Percentiles rank a stretch among this genome's conserved stretches.
phyloP scores from a whole-genome alignment of 2,888 invertebrate genomes.

The Dilophus febrilis region DNA sequence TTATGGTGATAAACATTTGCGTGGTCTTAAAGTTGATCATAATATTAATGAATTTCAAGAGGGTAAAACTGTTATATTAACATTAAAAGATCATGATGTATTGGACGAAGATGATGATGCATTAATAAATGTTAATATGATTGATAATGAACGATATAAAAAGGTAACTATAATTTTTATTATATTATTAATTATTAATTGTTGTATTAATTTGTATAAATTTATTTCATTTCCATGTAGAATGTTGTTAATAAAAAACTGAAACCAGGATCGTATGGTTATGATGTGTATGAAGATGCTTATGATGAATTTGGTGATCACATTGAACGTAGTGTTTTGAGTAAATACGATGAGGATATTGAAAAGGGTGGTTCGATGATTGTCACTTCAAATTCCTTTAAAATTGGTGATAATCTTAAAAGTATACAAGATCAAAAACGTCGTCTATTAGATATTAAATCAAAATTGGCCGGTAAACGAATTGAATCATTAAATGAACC shows the following conservation, averaged over 20 bases:
- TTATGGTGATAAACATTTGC: slow-evolving; percentile 57
- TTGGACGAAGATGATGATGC: slow-evolving; percentile 78
- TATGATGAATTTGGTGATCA: slow-evolving; percentile 50
- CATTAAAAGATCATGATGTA: slow-evolving; percentile 82
- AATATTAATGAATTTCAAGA: slow-evolving; percentile 51
- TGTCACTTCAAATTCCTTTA: slow-evolving; percentile 54
- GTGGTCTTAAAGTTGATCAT: slow-evolving; percentile 77
- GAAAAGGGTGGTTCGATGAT: too few species aligned
- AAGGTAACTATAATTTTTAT: slow-evolving; percentile 33
- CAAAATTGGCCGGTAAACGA: slow-evolving; percentile 43
- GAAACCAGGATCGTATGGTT: slow-evolving; percentile 67
- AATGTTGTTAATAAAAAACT: slow-evolving; percentile 72
- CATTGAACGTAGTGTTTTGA: slow-evolving; percentile 48
- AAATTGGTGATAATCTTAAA: slow-evolving; percentile 50
- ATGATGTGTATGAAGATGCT: slow-evolving; percentile 65
- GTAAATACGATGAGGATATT: slow-evolving; percentile 83
- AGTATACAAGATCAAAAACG: slow-evolving; percentile 35
- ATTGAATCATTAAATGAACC: slow-evolving; percentile 57
- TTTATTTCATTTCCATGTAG: slow-evolving; percentile 12
- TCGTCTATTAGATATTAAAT: slow-evolving; percentile 32
- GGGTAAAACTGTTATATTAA: slow-evolving; percentile 73
- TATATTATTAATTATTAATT: slow-evolving; percentile 1
- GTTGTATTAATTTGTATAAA: background rate
- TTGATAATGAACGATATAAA: slow-evolving; percentile 68
- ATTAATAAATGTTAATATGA: slow-evolving; percentile 77